phyloP scores from a whole-genome alignment of 35 echinoderm and acorn worm genomes.

The Hemicentrotus pulcherrimus region DNA sequence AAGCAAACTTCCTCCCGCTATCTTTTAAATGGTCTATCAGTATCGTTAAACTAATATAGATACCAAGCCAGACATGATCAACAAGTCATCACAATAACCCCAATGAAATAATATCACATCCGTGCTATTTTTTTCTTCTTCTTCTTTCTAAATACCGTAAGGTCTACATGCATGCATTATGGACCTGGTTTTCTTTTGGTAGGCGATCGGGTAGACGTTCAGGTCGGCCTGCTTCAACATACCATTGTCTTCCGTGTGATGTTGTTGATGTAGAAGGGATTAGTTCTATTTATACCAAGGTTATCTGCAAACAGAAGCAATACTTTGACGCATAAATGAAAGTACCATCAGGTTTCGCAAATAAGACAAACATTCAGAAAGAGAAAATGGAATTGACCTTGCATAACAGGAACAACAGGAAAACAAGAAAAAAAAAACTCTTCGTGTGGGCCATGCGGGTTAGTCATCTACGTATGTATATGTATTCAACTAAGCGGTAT shows the following conservation, averaged over 20 bases:
- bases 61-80: too few relatives aligned
- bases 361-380: background rate
- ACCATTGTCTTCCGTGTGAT: background rate
- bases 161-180: background rate
- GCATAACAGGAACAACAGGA: constrained; percentile 6
- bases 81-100: background rate
- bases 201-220: background rate
- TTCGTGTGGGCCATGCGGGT: background rate
- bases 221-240: background rate
- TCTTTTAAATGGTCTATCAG: background rate
- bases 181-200: background rate
- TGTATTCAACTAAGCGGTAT: background rate
- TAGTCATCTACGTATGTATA: background rate
- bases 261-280: background rate
- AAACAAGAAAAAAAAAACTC: background rate
- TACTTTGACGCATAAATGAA: background rate
- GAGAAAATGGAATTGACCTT: constrained; percentile 6
- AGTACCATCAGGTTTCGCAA: background rate
- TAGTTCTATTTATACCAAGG: background rate
- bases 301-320: background rate
- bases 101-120: background rate
- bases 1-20: background rate
- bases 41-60: too few relatives aligned
- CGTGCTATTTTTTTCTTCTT: background rate
- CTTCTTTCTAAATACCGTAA: too few relatives aligned